Conservation (phyloP, 2,888 invertebrate genomes). For the Frankliniella fusca region DNA sequence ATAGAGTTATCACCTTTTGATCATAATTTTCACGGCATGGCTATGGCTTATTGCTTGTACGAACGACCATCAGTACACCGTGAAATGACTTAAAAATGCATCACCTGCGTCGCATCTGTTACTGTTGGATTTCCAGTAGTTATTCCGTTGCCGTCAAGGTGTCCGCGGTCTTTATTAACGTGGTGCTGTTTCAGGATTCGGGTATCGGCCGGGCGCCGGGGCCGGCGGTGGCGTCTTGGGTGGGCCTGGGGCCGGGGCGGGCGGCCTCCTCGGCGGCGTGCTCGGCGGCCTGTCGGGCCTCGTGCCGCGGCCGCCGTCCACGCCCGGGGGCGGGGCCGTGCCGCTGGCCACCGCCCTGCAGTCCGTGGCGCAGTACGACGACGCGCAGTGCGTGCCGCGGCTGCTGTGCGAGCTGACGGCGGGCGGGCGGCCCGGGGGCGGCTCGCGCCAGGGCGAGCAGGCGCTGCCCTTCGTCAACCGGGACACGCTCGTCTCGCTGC, state of each 20-base stretch:
- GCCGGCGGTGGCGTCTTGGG: not conserved
- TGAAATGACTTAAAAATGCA: no score
- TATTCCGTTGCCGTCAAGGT: no score
- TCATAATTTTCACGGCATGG: no score
- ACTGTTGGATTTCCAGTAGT: no score
- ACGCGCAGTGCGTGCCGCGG: slow-evolving; percentile 72
- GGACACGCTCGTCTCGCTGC: slow-evolving; percentile 56
- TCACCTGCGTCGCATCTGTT: no score
- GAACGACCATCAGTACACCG: no score
- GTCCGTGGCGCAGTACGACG: slow-evolving; percentile 66
- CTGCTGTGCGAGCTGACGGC: slow-evolving; percentile 73
- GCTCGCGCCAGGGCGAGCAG: slow-evolving; percentile 39
- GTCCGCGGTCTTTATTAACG: not conserved
- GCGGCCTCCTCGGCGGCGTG: not conserved
- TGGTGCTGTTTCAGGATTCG: not conserved
- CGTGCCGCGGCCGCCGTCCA: slow-evolving; percentile 27
- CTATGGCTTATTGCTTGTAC: no score
- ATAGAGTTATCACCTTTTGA: no score
- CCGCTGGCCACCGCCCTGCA: slow-evolving; percentile 52
- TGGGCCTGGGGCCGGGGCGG: not conserved
- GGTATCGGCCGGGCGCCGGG: not conserved
- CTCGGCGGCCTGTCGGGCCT: slow-evolving; percentile 30
- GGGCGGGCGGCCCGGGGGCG: slow-evolving; percentile 48
- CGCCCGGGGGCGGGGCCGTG: slow-evolving; percentile 35
- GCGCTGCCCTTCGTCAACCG: slow-evolving; percentile 42